Conservation (phyloP, 2,113 vertebrate genomes). For the Zosterops pallidus region DNA sequence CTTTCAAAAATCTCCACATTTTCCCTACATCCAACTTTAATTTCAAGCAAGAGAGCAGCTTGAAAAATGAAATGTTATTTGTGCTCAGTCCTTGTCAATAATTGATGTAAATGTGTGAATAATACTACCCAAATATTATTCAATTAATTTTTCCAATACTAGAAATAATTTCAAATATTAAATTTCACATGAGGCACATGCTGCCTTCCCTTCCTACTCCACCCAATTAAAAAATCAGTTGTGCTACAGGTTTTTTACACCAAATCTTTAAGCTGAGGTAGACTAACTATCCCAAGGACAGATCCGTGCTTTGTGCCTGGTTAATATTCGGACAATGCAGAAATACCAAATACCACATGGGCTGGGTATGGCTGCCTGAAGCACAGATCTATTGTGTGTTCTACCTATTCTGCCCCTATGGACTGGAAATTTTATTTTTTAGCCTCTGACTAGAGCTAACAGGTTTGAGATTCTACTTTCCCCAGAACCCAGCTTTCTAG, state of each 20-base stretch:
- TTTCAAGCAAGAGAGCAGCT: not conserved
- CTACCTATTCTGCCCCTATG: not conserved
- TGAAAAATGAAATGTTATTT: not conserved
- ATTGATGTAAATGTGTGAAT: not conserved
- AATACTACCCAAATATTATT: not conserved
- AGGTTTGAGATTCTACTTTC: not conserved
- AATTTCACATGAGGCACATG: rapidly evolving
- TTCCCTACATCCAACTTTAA: not conserved
- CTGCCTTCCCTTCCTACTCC: not conserved
- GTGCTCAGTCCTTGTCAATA: not conserved
- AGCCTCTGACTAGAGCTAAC: not conserved
- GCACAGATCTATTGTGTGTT: not conserved
- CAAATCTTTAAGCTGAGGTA: not conserved
- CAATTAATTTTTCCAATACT: not conserved
- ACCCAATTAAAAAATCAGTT: not conserved
- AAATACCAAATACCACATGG: not conserved
- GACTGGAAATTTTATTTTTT: not conserved
- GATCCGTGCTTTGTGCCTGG: not conserved
- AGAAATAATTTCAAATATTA: not conserved
- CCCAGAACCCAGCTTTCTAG: not conserved
- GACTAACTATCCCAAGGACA: not conserved
- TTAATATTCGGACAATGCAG: not conserved
- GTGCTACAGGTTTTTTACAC: not conserved
- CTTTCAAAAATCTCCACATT: not conserved
- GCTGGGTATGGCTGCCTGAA: not conserved